phyloP scores from a whole-genome alignment of 1,140 invertebrate species.

The Brachionus rotundiformis region DNA sequence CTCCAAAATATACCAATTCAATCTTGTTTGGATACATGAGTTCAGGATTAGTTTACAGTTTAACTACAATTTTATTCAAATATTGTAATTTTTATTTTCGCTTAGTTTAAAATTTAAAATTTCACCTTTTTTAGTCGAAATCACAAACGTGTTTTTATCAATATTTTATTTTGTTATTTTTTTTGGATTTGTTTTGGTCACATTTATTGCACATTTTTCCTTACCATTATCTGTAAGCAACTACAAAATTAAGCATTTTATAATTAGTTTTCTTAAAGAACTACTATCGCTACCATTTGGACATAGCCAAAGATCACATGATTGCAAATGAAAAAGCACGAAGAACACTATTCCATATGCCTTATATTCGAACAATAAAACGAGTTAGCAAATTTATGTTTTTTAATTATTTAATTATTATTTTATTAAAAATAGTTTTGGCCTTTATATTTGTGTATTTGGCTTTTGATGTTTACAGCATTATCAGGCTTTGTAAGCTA shows the following conservation, averaged over 20 bases:
- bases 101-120: background rate
- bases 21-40: background rate
- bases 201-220: slow-evolving; percentile 51
- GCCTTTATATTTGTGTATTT: slow-evolving; percentile 38
- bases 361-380: slow-evolving; percentile 16
- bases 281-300: slow-evolving; percentile 34
- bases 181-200: slow-evolving; percentile 22
- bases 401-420: background rate
- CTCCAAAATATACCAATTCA: slow-evolving; percentile 20
- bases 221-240: slow-evolving; percentile 43
- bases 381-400: background rate
- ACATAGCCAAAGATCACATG: background rate
- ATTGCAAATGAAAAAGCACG: background rate
- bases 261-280: background rate
- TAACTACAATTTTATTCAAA: background rate
- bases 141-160: background rate
- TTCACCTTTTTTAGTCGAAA: slow-evolving; percentile 11
- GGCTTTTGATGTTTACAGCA: slow-evolving; percentile 31
- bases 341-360: slow-evolving; percentile 12
- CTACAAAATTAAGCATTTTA: background rate
- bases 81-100: background rate
- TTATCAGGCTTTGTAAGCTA: background rate
- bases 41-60: background rate
- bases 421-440: slow-evolving; percentile 25
- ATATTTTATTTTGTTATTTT: slow-evolving; percentile 33